Evolutionary conservation across 2,888 invertebrate genomes (phyloP).

Genomic region (Acleris sparsana): DNA sequence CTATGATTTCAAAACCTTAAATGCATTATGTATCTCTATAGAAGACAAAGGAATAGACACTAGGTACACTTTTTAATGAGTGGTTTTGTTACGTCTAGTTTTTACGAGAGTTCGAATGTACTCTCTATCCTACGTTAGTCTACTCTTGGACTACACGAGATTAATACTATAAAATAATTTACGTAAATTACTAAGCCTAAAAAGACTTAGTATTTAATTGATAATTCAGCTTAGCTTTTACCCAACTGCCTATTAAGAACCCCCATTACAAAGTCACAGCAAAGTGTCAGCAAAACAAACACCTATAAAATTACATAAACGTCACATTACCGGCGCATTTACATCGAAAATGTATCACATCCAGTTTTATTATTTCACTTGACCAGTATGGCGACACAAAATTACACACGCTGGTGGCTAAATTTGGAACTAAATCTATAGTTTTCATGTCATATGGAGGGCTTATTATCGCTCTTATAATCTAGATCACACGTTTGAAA

Average conservation of each 20-base stretch:
- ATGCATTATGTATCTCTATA: too few species aligned
- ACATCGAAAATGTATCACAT: conserved; percentile 5
- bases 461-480: not conserved
- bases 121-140: too few species aligned
- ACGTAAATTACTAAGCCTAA: too few species aligned
- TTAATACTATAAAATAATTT: too few species aligned
- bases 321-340: conserved; percentile 22
- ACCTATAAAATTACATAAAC: conserved; percentile 29
- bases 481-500: not conserved
- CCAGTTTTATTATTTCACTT: conserved; percentile 43
- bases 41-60: too few species aligned
- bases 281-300: conserved; percentile 20
- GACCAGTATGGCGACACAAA: conserved; percentile 13
- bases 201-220: not conserved
- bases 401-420: conserved; percentile 1
- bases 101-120: too few species aligned
- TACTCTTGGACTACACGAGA: too few species aligned
- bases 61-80: too few species aligned
- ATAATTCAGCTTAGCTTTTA: not conserved
- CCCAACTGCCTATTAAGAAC: conserved; percentile 16
- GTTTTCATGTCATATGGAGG: not conserved
- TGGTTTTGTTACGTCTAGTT: too few species aligned
- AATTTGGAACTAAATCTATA: conserved; percentile 38
- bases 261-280: conserved; percentile 13
- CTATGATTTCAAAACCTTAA: too few species aligned